phyloP scores from a whole-genome alignment of 2,113 vertebrate species.

The Siphamia tubifer region DNA sequence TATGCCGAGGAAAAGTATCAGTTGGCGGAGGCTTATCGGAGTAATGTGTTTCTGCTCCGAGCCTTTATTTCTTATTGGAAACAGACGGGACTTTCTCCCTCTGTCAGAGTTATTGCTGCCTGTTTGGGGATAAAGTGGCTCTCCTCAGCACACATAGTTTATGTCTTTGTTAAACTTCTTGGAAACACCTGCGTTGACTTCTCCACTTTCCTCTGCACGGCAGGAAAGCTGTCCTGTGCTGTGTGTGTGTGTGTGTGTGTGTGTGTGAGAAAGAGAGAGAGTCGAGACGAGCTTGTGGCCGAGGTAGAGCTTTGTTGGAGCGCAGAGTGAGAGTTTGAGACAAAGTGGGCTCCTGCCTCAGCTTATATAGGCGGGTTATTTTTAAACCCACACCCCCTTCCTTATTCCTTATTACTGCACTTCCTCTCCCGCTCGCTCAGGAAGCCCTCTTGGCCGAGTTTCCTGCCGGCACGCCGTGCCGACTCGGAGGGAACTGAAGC shows the following conservation, averaged over 20 bases:
- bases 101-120: slow-evolving; percentile 12
- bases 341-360: slow-evolving; percentile 74
- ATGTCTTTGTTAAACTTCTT: slow-evolving; percentile 59
- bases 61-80: slow-evolving; percentile 20
- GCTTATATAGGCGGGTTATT: slow-evolving; percentile 95
- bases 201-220: slow-evolving; percentile 55
- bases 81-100: slow-evolving; percentile 23
- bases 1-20: slow-evolving; percentile 1
- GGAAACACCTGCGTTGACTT: slow-evolving; percentile 72
- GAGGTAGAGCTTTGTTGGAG: slow-evolving; percentile 12
- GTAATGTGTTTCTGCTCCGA: not conserved
- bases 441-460: slow-evolving; percentile 87
- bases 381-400: slow-evolving; percentile 89
- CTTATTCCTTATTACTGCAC: slow-evolving; percentile 87
- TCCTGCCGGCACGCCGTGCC: slow-evolving; percentile 83
- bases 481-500: slow-evolving; percentile 76
- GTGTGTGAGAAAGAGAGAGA: not conserved
- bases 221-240: slow-evolving; percentile 42
- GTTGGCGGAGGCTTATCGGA: slow-evolving; percentile 10
- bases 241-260: not conserved
- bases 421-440: slow-evolving; percentile 88
- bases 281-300: not conserved
- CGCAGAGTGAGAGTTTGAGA: slow-evolving; percentile 68
- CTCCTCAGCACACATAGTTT: slow-evolving; percentile 35
- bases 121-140: slow-evolving; percentile 33